Percentiles rank a stretch among this genome's conserved stretches.
phyloP scores from a whole-genome alignment of 2,888 invertebrate species.

The Adelphocoris suturalis region DNA sequence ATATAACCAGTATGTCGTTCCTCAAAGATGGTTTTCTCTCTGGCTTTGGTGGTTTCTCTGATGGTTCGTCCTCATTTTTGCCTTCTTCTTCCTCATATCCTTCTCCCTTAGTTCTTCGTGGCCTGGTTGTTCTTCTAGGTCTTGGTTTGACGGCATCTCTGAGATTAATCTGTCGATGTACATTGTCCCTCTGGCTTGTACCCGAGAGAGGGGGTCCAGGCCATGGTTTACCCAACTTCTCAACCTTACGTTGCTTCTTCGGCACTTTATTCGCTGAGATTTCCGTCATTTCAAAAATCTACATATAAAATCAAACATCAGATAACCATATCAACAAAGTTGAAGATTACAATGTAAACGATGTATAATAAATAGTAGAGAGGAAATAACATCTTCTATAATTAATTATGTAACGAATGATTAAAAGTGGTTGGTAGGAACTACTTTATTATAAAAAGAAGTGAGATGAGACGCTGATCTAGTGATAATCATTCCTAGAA shows the following conservation, averaged over 20 bases:
- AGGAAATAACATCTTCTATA: too few relatives aligned
- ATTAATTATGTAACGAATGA: too few relatives aligned
- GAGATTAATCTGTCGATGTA: background rate
- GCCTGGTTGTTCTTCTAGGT: background rate
- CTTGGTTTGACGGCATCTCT: background rate
- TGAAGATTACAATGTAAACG: too few relatives aligned
- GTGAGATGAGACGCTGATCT: too few relatives aligned
- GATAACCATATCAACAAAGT: too few relatives aligned
- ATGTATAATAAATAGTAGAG: too few relatives aligned
- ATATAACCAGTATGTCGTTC: background rate
- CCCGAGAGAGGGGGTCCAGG: slow-evolving; percentile 8
- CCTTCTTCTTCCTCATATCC: background rate
- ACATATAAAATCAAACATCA: too few relatives aligned
- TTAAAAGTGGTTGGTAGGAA: too few relatives aligned
- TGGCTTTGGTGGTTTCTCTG: background rate
- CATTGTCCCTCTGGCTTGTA: background rate
- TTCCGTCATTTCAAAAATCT: too few relatives aligned
- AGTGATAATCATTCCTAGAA: too few relatives aligned
- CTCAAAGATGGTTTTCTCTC: background rate
- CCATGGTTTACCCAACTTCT: background rate
- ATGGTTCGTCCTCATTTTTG: background rate
- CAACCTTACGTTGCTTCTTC: background rate
- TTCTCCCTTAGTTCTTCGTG: too few relatives aligned
- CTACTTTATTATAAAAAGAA: too few relatives aligned
- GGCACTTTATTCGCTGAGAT: background rate